Evolutionary conservation across 2,797 vertebrate species (phyloP).

Genomic region (Euphonia xanthogaster): DNA sequence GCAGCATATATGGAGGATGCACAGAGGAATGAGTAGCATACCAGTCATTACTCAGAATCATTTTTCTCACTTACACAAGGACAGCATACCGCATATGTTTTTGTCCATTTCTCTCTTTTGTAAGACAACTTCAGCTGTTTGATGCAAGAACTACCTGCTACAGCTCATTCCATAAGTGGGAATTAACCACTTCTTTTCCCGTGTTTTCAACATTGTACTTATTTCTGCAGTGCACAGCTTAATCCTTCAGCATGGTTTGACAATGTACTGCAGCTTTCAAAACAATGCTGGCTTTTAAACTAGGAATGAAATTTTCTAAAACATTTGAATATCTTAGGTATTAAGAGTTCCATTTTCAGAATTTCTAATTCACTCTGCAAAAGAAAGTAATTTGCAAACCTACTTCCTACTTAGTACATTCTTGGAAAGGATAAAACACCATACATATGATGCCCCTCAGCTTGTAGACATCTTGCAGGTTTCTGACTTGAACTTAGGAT

Average conservation of each 20-base stretch:
- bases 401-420: neutral
- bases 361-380: neutral
- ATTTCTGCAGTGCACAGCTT: neutral
- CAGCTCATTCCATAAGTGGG: neutral
- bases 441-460: neutral
- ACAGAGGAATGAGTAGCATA: neutral
- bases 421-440: neutral
- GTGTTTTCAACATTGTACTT: neutral
- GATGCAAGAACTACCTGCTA: neutral
- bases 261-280: neutral
- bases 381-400: neutral
- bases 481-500: neutral
- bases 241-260: neutral
- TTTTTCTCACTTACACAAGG: neutral
- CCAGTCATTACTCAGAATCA: neutral
- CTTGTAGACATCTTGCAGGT: neutral
- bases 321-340: neutral
- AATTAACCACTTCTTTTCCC: neutral
- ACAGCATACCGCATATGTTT: neutral
- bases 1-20: neutral
- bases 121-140: neutral
- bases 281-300: neutral
- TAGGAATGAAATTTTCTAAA: neutral
- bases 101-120: neutral
- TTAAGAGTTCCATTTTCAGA: neutral